Percentiles rank a stretch among this genome's conserved stretches.
Evolutionary conservation across 2,888 invertebrate species (phyloP).

Genomic region (Cenopis cana): DNA sequence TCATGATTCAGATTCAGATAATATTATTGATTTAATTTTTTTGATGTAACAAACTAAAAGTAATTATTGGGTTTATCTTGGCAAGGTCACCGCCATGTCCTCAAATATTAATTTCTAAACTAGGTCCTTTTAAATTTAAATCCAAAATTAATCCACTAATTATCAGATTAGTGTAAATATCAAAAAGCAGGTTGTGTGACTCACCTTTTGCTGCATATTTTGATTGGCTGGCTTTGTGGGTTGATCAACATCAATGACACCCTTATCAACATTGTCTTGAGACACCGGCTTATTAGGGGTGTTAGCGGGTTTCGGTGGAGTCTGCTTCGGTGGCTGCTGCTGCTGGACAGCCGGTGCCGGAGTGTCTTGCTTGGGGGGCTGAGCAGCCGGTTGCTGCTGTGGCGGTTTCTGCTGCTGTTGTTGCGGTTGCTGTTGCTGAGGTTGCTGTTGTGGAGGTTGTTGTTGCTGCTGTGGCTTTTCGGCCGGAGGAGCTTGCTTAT

Average conservation of each 20-base stretch:
- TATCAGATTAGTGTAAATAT: too few relatives aligned
- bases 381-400: constrained; percentile 47
- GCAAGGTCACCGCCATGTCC: too few relatives aligned
- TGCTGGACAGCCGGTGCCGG: constrained; percentile 20
- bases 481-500: constrained; percentile 49
- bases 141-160: too few relatives aligned
- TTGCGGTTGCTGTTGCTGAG: constrained; percentile 51
- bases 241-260: constrained; percentile 56
- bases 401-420: constrained; percentile 49
- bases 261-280: constrained; percentile 69
- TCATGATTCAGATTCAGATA: too few relatives aligned
- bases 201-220: constrained; percentile 61
- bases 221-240: constrained; percentile 48
- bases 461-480: constrained; percentile 48
- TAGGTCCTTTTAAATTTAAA: too few relatives aligned
- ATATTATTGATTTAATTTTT: too few relatives aligned
- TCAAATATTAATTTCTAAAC: too few relatives aligned
- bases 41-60: too few relatives aligned
- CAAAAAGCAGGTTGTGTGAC: constrained; percentile 3
- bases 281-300: constrained; percentile 56
- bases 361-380: constrained; percentile 42
- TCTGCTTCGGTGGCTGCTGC: constrained; percentile 35
- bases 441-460: constrained; percentile 50
- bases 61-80: too few relatives aligned
- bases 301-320: constrained; percentile 52